Evolutionary conservation across 92 coral and sea anemone genomes (phyloP), one percentile per base, ranked within the genome.

Genomic region (Zoanthus sociatus): DNA sequence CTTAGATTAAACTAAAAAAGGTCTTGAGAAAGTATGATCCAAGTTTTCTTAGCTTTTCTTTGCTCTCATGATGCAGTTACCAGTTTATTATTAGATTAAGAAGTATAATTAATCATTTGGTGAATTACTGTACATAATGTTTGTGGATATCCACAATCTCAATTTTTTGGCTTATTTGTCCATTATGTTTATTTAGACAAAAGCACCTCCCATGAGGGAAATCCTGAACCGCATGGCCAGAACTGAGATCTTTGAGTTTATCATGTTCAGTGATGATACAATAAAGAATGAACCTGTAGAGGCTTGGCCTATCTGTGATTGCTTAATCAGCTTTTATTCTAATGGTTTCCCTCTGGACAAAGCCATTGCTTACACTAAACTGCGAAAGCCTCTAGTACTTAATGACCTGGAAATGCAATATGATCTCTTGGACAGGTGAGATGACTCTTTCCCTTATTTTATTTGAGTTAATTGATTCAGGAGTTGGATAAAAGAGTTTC

Each of bases 131-230:
- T 0, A 26, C 26, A 26, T 37, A 37, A 37, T 37, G 42, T 37
- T 1, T 4, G 4, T 37, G 42, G 3, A 37, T 37, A 37, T 37
- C 42, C 4, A 4, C 42, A 2, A 37, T 37, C 42, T 26, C 42
- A 37, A 37, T 2, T 37, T 37, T 37, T 37, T 37, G 42, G 42
- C 42, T 37, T 37, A 37, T 4, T 37, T 37, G 2, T 37, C 42
- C 55, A 50, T 50, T 1, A 7, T 50, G 5, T 63, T 69, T 33
- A 2, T 31, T 14, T 77, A 96, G 98, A 96, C 98, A 18, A 94
- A 92, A 79, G 94, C 99, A n/a, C 98, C 93, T 18, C 99, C 99
- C 5, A 96, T 96, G 99, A 93, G 91, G 53, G 99, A 96, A 90
- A 96, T 96, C 56, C 94, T 96, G 15, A 89, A 79, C 20, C 93